Base-by-base conservation (phyloP, 2,113 vertebrate species). In the Dasyprocta punctata region DNA sequence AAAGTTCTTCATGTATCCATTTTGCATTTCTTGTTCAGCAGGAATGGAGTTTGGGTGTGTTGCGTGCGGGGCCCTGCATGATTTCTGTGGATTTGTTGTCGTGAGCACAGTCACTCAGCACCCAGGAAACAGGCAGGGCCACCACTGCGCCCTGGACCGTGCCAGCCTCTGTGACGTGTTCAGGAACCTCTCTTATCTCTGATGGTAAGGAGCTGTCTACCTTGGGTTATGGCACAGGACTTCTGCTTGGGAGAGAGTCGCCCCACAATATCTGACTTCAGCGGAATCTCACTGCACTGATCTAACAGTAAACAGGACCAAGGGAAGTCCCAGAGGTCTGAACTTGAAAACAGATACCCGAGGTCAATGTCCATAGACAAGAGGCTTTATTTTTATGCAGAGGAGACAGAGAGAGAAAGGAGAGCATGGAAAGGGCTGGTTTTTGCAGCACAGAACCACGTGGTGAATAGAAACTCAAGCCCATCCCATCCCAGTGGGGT, bases 331-430 rank as follows among this genome's bases (percentile, higher is more conserved):
- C 14, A n/a, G 81, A 88, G 67, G 69, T 33, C 58, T 77, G 71
- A 92, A 75, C 80, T 83, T 95, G 28, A 6, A 22, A 88, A 14
- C 94, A 26, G 94, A 96, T 36, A 89, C 92, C 26, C 2, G 3
- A 67, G 38, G 52, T 1, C 54, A 85, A 80, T 8, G 86, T 60
- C 63, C 78, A 28, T 28, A 91, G 95, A n/a, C 9, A 85, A 71
- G 12, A 61, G 82, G 77, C 77, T 91, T 82, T 65, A 11, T 63
- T 94, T 98, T 93, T 92, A 33, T 28, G 36, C 16, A 60, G 58
- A 69, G 16, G 17, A 87, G 17, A n/a, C n/a, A 7, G 33, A 75
- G 73, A 44, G 41, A 77, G 73, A 17, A 44, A 75, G 44, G 26
- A 87, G 11, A 9, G 36, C 33, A 0, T 3, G 41, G 65, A 30